Base-by-base conservation (phyloP, 1,140 invertebrate species). In the Drosophila pruinosa region DNA sequence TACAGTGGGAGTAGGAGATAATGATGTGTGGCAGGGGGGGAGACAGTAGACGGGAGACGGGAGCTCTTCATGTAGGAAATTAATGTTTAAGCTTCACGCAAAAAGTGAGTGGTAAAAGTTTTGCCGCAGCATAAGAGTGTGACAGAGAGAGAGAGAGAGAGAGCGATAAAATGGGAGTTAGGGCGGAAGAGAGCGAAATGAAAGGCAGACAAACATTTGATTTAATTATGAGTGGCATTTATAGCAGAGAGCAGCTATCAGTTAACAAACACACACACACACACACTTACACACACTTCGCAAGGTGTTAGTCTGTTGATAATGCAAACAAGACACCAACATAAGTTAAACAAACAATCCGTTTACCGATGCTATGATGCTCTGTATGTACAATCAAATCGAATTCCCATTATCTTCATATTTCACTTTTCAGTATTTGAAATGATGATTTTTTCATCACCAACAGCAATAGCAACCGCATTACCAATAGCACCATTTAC, bases 161-260 rank as follows among this genome's bases (percentile, higher is more conserved):
- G 21, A 4, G 22, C 2, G 12, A 22, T n/a, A n/a, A n/a, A n/a
- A n/a, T n/a, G n/a, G n/a, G 45, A 7, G 12, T 14, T 52, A 36
- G 7, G 0, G 24, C 34, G 12, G 10, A 12, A 0, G 58, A 5
- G 39, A 62, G 45, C 43, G 26, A 69, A 43, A 31, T 64, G 59
- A 39, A 19, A 53, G 73, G 72, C 81, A 83, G 89, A 78, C 89
- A 90, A 88, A 90, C 85, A 89, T 89, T 90, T 90, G 89, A 90
- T 90, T 90, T 90, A 90, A 90, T 90, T 90, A 90, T 90, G 89
- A 90, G 89, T 90, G 89, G 89, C 89, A 90, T 89, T 89, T 90
- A 90, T 90, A 73, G 74, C 82, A 61, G 72, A 78, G 72, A 86
- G 82, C 76, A 58, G 65, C 62, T 76, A 85, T 79, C 80, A 78